Conservation (phyloP, 2,113 vertebrate genomes). For the Polyodon spathula region DNA sequence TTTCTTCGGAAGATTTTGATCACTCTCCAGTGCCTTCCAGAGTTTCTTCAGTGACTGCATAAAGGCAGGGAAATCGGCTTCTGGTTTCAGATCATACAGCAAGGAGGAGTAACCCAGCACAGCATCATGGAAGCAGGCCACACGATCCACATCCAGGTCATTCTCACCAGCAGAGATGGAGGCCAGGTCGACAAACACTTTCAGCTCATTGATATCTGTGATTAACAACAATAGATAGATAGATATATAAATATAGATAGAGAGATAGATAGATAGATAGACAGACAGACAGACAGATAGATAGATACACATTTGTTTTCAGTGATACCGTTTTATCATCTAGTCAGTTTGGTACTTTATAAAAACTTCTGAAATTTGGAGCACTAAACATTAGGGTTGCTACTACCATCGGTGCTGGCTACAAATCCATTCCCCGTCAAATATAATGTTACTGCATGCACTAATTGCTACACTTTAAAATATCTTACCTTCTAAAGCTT, state of each 20-base stretch:
- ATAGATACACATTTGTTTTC: not conserved
- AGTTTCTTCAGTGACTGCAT: constrained; percentile 62
- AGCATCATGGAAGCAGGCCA: constrained; percentile 84
- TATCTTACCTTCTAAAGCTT: constrained; percentile 69
- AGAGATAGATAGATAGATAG: too few species aligned
- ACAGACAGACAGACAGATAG: too few species aligned
- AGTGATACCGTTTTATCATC: too few species aligned
- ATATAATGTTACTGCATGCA: not conserved
- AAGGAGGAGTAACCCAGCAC: constrained; percentile 80
- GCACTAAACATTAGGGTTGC: too few species aligned
- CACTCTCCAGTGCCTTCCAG: constrained; percentile 85
- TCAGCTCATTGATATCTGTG: constrained; percentile 81
- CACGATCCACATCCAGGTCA: constrained; percentile 86
- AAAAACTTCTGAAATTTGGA: too few species aligned
- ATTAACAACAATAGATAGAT: not conserved
- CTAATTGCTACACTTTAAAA: not conserved
- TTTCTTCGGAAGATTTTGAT: constrained; percentile 69
- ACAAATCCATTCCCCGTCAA: too few species aligned
- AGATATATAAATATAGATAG: not conserved
- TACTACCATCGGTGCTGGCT: too few species aligned
- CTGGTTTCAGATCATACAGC: constrained; percentile 66
- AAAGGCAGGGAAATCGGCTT: constrained; percentile 57
- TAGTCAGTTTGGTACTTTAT: too few species aligned
- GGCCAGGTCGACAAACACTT: constrained; percentile 92
- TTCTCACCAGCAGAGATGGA: constrained; percentile 96